Percentiles rank a stretch among this genome's conserved stretches.
Evolutionary conservation across 2,113 vertebrate species (phyloP).

Genomic region (Microtus richardsoni): DNA sequence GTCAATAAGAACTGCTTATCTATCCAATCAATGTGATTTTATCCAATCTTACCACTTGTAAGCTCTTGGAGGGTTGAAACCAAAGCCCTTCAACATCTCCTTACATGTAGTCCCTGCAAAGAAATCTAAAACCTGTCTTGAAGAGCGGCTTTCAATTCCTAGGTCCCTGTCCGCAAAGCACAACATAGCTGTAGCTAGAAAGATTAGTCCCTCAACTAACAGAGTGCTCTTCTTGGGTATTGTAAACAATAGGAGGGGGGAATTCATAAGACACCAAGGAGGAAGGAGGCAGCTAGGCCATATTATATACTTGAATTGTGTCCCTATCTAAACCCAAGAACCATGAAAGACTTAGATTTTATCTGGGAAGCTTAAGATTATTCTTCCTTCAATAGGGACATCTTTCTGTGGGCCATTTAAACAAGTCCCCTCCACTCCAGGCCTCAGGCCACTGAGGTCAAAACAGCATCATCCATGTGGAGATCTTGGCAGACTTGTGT

Average conservation of each 20-base stretch:
- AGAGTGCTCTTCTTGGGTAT: background rate
- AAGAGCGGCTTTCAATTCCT: background rate
- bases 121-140: background rate
- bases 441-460: background rate
- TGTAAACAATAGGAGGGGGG: accelerated
- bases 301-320: background rate
- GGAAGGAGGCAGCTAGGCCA: background rate
- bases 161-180: background rate
- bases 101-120: background rate
- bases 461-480: no score
- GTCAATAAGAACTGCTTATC: background rate
- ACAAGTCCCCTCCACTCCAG: background rate
- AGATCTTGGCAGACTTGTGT: background rate
- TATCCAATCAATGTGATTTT: background rate
- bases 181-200: background rate
- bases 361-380: background rate
- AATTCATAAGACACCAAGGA: background rate
- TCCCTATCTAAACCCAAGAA: background rate
- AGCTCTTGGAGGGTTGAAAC: background rate
- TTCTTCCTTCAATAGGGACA: background rate
- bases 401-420: background rate
- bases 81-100: background rate
- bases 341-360: background rate
- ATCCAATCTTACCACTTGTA: background rate
- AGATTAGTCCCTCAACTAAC: background rate